Conservation (phyloP, 2,113 vertebrate species). For the Cettia cetti region DNA sequence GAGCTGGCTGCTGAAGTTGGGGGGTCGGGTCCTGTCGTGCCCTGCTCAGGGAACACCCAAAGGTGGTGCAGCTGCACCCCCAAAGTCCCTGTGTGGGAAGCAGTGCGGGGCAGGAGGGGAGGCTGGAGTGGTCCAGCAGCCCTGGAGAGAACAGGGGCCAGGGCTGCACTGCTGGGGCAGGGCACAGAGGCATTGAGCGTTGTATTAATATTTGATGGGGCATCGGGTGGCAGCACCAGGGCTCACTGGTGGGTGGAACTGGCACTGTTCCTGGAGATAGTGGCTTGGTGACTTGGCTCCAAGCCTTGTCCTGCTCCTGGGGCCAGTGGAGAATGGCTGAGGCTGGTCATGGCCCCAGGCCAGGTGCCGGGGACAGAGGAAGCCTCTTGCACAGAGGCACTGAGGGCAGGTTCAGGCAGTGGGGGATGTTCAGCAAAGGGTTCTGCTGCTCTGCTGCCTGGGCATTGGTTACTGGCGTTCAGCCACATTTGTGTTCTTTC, state of each 20-base stretch:
- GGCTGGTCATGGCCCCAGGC: not conserved
- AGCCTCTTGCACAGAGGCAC: not conserved
- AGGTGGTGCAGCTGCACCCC: not conserved
- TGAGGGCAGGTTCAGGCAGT: not conserved
- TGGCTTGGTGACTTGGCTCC: not conserved
- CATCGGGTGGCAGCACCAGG: not conserved
- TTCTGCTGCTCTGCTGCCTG: rapidly evolving
- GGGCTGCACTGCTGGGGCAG: not conserved
- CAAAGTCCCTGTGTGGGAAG: not conserved
- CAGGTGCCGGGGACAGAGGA: not conserved
- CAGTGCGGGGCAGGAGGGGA: not conserved
- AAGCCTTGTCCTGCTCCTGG: not conserved
- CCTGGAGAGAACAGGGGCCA: not conserved
- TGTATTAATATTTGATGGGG: conserved; percentile 31
- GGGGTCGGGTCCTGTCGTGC: not conserved
- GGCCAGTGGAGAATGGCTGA: rapidly evolving
- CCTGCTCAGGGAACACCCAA: not conserved
- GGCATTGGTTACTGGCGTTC: not conserved
- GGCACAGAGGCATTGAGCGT: not conserved
- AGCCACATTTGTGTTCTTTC: not conserved
- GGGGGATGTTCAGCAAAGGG: not conserved
- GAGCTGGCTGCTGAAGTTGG: not conserved
- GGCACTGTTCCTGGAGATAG: not conserved
- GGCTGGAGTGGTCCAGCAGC: not conserved
- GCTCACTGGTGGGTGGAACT: not conserved